Percentiles rank a stretch among this genome's conserved stretches.
phyloP scores from a whole-genome alignment of 2,888 invertebrate genomes.

The Nesidiocoris tenuis region DNA sequence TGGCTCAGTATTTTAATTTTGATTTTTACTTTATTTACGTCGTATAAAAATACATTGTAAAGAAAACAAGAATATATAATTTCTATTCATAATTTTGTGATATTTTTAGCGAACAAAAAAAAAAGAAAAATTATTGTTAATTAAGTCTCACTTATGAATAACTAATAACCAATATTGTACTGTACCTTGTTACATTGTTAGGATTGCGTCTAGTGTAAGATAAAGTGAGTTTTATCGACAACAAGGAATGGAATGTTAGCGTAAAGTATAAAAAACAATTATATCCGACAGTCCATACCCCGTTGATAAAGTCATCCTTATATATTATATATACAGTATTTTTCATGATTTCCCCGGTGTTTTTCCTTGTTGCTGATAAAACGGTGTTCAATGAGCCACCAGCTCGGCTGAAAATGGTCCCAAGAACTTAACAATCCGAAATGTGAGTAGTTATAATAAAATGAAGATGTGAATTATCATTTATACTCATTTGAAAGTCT shows the following conservation, averaged over 20 bases:
- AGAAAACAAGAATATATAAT: slow-evolving; percentile 57
- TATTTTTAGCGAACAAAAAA: slow-evolving; percentile 55
- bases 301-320: background rate
- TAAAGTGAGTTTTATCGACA: slow-evolving; percentile 27
- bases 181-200: slow-evolving; percentile 55
- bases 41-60: slow-evolving; percentile 42
- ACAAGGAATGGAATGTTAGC: slow-evolving; percentile 16
- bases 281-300: slow-evolving; percentile 47
- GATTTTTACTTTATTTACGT: slow-evolving; percentile 1
- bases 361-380: slow-evolving; percentile 32
- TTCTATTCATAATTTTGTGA: slow-evolving; percentile 60
- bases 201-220: slow-evolving; percentile 51
- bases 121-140: slow-evolving; percentile 58
- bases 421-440: slow-evolving; percentile 36
- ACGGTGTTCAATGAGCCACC: slow-evolving; percentile 19
- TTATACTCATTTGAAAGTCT: slow-evolving; percentile 48
- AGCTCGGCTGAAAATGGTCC: slow-evolving; percentile 30
- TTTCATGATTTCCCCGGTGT: slow-evolving; percentile 4
- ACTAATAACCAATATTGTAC: slow-evolving; percentile 50
- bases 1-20: slow-evolving; percentile 46
- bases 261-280: slow-evolving; percentile 51
- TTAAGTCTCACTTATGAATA: slow-evolving; percentile 59
- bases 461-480: slow-evolving; percentile 55
- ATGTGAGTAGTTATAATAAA: slow-evolving; percentile 50
- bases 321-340: slow-evolving; percentile 52